Evolutionary conservation across 1,140 invertebrate species (phyloP), one percentile per base, ranked within the genome.

Genomic region (Sycophaga agraensis): DNA sequence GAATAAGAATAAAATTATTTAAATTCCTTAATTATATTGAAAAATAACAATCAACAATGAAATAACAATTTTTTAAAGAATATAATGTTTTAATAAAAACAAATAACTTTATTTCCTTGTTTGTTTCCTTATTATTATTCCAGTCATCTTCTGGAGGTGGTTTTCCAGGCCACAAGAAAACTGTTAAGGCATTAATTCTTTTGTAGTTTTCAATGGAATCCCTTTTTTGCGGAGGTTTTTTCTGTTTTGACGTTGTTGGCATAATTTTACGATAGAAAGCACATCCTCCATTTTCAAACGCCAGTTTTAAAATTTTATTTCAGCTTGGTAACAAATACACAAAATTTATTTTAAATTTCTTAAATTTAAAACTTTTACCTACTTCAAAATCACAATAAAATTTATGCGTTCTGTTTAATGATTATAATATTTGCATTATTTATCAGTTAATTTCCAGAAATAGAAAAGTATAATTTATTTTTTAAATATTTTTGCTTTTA

Each of bases 161-260:
- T 6, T 22, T 12, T 55, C n/a, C n/a, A n/a, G n/a, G n/a, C n/a
- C n/a, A n/a, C n/a, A 63, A 14, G 39, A 63, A 63, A 45, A 63
- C 54, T 4, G 61, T 57, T 9, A 63, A 54, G 34, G 61, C 54
- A 53, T 63, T 63, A n/a, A 63, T 63, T 21, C 61, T 28, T 12
- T 63, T 63, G 49, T 63, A 63, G 45, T 50, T 45, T 31, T 63
- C 61, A 14, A 57, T 63, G 2, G 61, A 63, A 28, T 40, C 60
- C 8, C 55, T 22, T 24, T 50, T 19, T 60, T 53, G 40, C 3
- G 14, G n/a, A 21, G 59, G 43, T 46, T 43, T 31, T 39, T 50
- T 63, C 8, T n/a, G 35, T 35, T 57, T 57, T 9, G 31, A 26
- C 11, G 26, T 42, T 28, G 37, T 50, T 12, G 34, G 24, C 1